phyloP scores from a whole-genome alignment of 2,888 invertebrate species.

The Ennomos erosarius region DNA sequence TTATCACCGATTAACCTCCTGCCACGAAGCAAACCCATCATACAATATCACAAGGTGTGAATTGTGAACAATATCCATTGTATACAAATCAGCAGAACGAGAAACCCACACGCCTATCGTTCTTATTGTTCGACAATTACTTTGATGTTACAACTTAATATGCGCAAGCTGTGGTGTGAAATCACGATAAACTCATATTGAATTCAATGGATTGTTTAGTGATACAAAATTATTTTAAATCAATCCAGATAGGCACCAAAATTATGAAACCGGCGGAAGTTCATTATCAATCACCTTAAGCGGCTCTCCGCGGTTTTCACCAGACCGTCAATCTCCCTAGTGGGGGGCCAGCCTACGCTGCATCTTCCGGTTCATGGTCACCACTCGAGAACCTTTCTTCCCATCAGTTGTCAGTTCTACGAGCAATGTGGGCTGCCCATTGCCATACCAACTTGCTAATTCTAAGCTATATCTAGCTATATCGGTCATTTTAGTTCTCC shows the following conservation, averaged over 20 bases:
- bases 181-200: slow-evolving; percentile 39
- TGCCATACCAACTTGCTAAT: too few relatives aligned
- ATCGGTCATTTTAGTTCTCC: too few relatives aligned
- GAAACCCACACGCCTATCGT: slow-evolving; percentile 37
- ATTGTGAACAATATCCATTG: slow-evolving; percentile 77
- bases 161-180: slow-evolving; percentile 27
- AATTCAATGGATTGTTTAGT: slow-evolving; percentile 30
- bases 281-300: too few relatives aligned
- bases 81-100: slow-evolving; percentile 73
- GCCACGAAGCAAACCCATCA: slow-evolving; percentile 37
- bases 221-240: background rate
- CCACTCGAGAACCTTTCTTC: too few relatives aligned
- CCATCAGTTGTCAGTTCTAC: too few relatives aligned
- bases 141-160: slow-evolving; percentile 41
- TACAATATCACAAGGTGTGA: slow-evolving; percentile 30
- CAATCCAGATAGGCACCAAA: too few relatives aligned
- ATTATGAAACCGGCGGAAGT: background rate
- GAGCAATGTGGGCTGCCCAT: too few relatives aligned
- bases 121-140: slow-evolving; percentile 38
- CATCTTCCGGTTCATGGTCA: too few relatives aligned
- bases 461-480: too few relatives aligned
- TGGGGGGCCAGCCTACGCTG: too few relatives aligned
- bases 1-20: slow-evolving; percentile 57
- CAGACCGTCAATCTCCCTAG: too few relatives aligned
- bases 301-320: too few relatives aligned